Evolutionary conservation across 2,888 invertebrate genomes (phyloP).

Genomic region (Drosophila barbarae): DNA sequence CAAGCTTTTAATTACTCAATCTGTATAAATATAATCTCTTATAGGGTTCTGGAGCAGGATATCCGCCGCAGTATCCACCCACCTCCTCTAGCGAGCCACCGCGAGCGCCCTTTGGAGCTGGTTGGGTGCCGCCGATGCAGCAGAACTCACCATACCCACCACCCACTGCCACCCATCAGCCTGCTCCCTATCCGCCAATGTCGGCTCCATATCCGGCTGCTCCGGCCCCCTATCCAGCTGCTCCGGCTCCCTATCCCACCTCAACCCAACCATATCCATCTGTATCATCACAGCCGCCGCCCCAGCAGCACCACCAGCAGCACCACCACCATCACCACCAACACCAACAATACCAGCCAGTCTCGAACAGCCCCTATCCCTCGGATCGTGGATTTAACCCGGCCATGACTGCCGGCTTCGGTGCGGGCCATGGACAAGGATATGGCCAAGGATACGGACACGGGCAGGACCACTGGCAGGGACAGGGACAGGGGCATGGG

Average conservation of each 20-base stretch:
- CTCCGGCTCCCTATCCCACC: constrained; percentile 51
- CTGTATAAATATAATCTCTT: constrained; percentile 56
- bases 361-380: constrained; percentile 56
- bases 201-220: constrained; percentile 47
- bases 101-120: constrained; percentile 78
- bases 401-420: constrained; percentile 64
- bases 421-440: constrained; percentile 67
- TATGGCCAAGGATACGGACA: constrained; percentile 33
- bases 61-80: constrained; percentile 63
- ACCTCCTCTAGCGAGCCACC: constrained; percentile 58
- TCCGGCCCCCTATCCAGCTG: constrained; percentile 45
- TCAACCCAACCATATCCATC: constrained; percentile 41
- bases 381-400: constrained; percentile 65
- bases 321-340: constrained; percentile 35
- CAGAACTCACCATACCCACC: constrained; percentile 64
- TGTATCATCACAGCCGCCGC: constrained; percentile 5
- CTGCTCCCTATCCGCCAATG: constrained; percentile 56
- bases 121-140: constrained; percentile 74
- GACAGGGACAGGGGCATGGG: constrained; percentile 10
- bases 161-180: constrained; percentile 42
- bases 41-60: constrained; percentile 79
- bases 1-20: neutral
- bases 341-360: constrained; percentile 38
- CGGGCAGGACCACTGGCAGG: constrained; percentile 1
- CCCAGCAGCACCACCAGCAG: constrained; percentile 38